Percentiles rank a stretch among this genome's conserved stretches.
Conservation (phyloP, 2,113 vertebrate genomes). For the Oxyura jamaicensis region DNA sequence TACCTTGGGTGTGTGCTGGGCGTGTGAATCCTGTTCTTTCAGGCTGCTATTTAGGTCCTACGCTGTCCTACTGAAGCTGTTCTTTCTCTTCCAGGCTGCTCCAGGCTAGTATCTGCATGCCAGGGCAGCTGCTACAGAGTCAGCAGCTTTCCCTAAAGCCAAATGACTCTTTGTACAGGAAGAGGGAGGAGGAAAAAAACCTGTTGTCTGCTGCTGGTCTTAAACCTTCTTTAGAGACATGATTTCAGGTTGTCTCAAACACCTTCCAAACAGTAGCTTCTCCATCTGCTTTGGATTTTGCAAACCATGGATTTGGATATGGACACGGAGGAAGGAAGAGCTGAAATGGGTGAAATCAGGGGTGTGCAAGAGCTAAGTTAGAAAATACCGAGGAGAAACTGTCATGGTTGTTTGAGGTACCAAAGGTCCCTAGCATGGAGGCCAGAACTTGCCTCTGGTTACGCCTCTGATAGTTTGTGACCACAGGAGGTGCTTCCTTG, state of each 20-base stretch:
- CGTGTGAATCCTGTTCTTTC: background rate
- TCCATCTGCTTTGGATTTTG: background rate
- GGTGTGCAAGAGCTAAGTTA: background rate
- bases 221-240: background rate
- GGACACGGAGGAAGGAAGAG: background rate
- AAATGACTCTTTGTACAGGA: background rate
- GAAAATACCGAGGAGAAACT: background rate
- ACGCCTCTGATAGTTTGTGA: background rate
- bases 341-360: background rate
- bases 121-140: background rate
- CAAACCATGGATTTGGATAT: background rate
- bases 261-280: background rate
- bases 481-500: background rate
- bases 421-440: background rate
- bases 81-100: constrained; percentile 19
- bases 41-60: background rate
- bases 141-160: constrained; percentile 9
- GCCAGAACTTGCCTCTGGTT: background rate
- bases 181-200: constrained; percentile 23
- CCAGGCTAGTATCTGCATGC: constrained; percentile 38
- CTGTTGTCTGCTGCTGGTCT: constrained; percentile 1
- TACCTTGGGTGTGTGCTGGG: background rate
- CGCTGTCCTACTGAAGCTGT: background rate
- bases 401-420: background rate
- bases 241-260: background rate